phyloP scores from a whole-genome alignment of 2,888 invertebrate species.

The Pollenia angustigena region DNA sequence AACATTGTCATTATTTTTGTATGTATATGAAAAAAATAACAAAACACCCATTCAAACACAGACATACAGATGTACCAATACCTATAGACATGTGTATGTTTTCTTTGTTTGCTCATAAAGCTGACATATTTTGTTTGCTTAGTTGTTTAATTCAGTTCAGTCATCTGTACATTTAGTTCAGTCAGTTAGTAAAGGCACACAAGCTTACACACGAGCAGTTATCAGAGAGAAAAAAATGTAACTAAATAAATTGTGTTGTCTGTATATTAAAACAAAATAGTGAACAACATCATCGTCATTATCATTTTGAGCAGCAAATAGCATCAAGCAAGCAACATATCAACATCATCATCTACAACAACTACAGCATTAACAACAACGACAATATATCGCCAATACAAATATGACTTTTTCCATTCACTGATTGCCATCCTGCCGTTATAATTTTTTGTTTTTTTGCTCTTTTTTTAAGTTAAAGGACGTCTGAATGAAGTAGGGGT shows the following conservation, averaged over 20 bases:
- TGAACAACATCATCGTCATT: conserved; percentile 35
- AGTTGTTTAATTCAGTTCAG: conserved; percentile 59
- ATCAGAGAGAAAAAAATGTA: conserved; percentile 10
- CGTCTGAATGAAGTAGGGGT: conserved; percentile 15
- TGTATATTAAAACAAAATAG: conserved; percentile 47
- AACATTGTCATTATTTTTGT: conserved; percentile 18
- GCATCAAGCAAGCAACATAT: conserved; percentile 32
- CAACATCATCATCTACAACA: conserved; percentile 30
- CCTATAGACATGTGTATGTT: not conserved
- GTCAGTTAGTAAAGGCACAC: conserved; percentile 12
- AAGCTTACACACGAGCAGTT: not conserved
- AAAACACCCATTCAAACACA: not conserved
- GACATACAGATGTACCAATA: not conserved
- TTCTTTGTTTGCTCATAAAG: conserved; percentile 26
- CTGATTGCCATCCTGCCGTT: conserved; percentile 45
- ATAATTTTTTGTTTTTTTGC: not conserved
- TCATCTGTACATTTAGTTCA: conserved; percentile 56
- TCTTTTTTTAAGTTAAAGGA: conserved; percentile 26
- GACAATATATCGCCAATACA: conserved; percentile 47
- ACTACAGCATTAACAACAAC: conserved; percentile 29
- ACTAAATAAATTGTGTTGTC: conserved; percentile 40
- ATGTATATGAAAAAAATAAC: not conserved
- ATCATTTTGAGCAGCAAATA: conserved; percentile 8
- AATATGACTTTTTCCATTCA: conserved; percentile 49
- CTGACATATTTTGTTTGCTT: conserved; percentile 39